Base-by-base conservation (phyloP, 1,140 invertebrate species). In the Macrobrachium rosenbergii region DNA sequence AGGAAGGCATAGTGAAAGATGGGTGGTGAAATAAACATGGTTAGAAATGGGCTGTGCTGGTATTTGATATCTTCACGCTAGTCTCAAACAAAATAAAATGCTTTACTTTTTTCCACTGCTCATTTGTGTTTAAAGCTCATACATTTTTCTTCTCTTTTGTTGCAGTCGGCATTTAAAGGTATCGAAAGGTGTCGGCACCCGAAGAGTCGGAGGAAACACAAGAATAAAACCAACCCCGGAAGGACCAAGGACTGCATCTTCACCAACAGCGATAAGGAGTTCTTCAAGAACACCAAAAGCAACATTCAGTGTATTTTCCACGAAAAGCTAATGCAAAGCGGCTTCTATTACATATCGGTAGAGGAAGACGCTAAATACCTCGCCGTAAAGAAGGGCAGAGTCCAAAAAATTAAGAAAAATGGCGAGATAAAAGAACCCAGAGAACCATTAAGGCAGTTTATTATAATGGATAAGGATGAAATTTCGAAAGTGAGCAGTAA, bases 351-450 rank as follows among this genome's bases (percentile, higher is more conserved):
- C 63, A 45, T 81, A 7, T 81, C 79, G 7, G 79, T 67, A 37
- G 79, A 81, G 62, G 19, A 67, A n/a, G 63, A 67, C 14, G 63
- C 21, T 37, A 81, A 81, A 63, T 81, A 45, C 79, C 79, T 81
- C 8, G 62, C 62, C 17, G 79, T 81, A 17, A 67, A 63, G 63
- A 59, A 23, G 17, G 62, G 79, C 16, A 28, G 62, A 67, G 79
- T 81, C 23, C 79, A 81, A 63, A 81, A 81, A 43, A 37, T 67
- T 8, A 67, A 43, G 14, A 81, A 81, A 45, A 81, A 45, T 28
- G 21, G 28, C 16, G 5, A n/a, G 14, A 43, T 23, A 45, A 17
- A 43, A 67, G 63, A 81, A 45, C 60, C 79, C 28, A 63, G 21
- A 59, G 28, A 67, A 7, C 63, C 28, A 14, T 58, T 21, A n/a